A percentile compares a stretch with the other conserved stretches of the same genome.
These are phyloP conservation scores for Zosterops hypoxanthus DNA, from an alignment of 2,113 vertebrate species.

Conservation along the genomic window DNA sequence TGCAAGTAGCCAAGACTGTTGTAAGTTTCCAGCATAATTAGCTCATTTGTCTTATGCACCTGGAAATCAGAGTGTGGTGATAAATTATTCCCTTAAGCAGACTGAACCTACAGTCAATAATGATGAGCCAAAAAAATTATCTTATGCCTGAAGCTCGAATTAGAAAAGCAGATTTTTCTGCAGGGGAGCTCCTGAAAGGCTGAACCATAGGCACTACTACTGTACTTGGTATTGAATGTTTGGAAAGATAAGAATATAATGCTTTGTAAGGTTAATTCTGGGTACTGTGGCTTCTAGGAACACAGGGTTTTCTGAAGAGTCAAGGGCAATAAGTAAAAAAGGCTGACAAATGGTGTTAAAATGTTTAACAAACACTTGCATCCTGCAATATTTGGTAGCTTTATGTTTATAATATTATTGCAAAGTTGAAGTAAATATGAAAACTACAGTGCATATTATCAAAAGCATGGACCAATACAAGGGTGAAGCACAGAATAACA, in stretches of 20 bases:
- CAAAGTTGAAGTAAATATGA: neutral
- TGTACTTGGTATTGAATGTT: neutral
- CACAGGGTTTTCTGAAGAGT: neutral
- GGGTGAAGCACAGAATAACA: neutral
- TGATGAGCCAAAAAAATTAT: neutral
- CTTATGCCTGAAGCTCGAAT: neutral
- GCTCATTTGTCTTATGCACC: neutral
- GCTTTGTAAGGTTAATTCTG: neutral
- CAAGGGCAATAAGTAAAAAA: neutral
- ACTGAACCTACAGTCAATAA: neutral
- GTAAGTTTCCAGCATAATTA: neutral
- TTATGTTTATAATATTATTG: neutral
- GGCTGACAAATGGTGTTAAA: neutral
- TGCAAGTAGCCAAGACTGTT: neutral
- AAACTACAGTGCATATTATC: neutral
- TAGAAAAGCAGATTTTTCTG: neutral
- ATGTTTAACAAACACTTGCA: neutral
- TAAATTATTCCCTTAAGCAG: neutral
- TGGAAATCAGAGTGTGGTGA: neutral
- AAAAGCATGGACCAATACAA: neutral
- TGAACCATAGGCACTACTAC: neutral
- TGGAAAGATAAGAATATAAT: neutral
- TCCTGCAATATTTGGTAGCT: neutral
- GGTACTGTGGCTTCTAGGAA: neutral
- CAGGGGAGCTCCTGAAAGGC: neutral